These are phyloP conservation scores for Halictus ligatus DNA, from an alignment of 2,888 invertebrate genomes.

Conservation along the genomic window DNA sequence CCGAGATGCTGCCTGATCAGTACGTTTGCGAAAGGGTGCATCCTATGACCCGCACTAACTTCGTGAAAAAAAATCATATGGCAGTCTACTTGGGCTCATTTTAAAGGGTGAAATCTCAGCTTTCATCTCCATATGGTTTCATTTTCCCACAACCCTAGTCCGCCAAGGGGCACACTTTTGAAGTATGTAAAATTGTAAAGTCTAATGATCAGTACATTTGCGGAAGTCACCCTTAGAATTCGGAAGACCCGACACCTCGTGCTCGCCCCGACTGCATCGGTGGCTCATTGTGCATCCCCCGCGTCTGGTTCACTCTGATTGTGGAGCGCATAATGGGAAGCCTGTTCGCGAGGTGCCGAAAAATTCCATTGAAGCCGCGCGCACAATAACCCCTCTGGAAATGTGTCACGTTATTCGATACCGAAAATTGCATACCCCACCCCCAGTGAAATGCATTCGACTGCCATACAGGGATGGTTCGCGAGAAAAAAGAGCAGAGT, in stretches of 20 bases:
- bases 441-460: not conserved
- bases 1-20: no score
- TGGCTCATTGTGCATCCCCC: not conserved
- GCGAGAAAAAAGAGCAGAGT: not conserved
- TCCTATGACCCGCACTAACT: no score
- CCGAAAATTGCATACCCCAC: constrained; percentile 8
- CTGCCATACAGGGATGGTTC: not conserved
- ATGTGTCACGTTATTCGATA: constrained; percentile 16
- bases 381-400: not conserved
- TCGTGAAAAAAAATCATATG: not conserved
- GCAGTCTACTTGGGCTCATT: not conserved
- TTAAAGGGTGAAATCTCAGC: not conserved
- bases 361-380: not conserved
- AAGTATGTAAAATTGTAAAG: not conserved
- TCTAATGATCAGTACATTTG: not conserved
- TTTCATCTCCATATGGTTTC: not conserved
- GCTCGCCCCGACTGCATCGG: not conserved
- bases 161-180: not conserved
- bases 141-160: not conserved
- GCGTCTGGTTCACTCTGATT: not conserved
- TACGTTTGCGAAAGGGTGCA: no score
- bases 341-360: not conserved
- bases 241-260: not conserved
- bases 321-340: not conserved
- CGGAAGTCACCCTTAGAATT: not conserved